Evolutionary conservation across 2,888 invertebrate genomes (phyloP), one percentile per base, ranked within the genome.

Genomic region (Steinernema scapterisci): DNA sequence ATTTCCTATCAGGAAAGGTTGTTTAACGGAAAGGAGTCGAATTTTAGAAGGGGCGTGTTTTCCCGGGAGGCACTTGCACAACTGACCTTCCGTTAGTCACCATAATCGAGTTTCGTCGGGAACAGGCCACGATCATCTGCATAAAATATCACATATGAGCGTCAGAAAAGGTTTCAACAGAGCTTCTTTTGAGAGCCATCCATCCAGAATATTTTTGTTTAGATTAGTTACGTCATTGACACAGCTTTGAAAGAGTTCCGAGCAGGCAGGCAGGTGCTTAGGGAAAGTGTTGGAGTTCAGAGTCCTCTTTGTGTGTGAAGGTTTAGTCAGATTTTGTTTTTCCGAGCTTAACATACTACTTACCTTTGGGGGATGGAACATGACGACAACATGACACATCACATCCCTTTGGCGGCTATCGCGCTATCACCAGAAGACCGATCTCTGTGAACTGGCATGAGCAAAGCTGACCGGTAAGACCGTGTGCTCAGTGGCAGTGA

Each of bases 171-270:
- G 38, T 38, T 38, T 38, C 3, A 38, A 38, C 38, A 9, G 38
- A 9, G n/a, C n/a, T n/a, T 38, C 38, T 38, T 3, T 16, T 63
- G 63, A 31, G 63, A 63, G 63, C 31, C 63, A 63, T 31, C 63
- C 63, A 63, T 25, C 63, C 63, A 63, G 63, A 63, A 63, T 27
- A 27, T 9, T 27, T 63, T 9, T 63, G 63, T 63, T 63, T 25
- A 38, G 31, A 13, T 31, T 6, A 27, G 27, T 63, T 63, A 63
- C 63, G 63, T 63, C 27, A 31, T 27, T 27, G 63, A 63, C 63
- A 63, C 63, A 27, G 25, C 63, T 63, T 21, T 25, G 63, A 63
- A 63, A 63, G 63, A 63, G 63, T 63, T 63, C 63, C 63, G 63
- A 63, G 63, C 63, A 63, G 27, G 63, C 63, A 63, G 27, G 27